A percentile compares a stretch with the other conserved stretches of the same genome.
phyloP scores from a whole-genome alignment of 2,113 vertebrate species.

The Prionailurus viverrinus region DNA sequence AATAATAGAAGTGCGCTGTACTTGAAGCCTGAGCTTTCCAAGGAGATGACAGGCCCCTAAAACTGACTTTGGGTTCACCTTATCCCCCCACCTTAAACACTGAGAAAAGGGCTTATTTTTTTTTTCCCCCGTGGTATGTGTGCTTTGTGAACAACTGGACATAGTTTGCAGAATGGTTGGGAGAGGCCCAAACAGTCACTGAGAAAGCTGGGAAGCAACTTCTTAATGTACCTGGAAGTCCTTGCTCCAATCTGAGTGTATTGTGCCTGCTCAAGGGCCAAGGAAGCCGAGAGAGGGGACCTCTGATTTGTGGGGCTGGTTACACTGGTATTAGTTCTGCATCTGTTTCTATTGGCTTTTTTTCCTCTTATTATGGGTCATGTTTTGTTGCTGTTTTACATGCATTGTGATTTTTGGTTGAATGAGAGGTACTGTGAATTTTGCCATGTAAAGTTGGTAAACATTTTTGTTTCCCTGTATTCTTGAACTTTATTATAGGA shows the following conservation, averaged over 20 bases:
- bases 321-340: neutral
- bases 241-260: neutral
- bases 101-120: neutral
- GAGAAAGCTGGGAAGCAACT: neutral
- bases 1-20: neutral
- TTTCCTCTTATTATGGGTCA: neutral
- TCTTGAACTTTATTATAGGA: neutral
- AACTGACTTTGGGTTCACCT: neutral
- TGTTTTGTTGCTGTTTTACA: neutral
- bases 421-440: neutral
- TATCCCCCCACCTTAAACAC: neutral
- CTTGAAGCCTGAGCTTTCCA: neutral
- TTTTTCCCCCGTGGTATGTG: neutral
- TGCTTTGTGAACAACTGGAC: neutral
- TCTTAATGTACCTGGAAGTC: neutral
- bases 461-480: neutral
- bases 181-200: neutral
- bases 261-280: fast-evolving
- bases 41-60: neutral
- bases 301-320: neutral
- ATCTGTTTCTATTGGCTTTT: neutral
- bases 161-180: neutral
- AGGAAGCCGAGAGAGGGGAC: neutral
- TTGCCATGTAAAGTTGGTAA: neutral
- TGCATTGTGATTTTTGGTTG: neutral